phyloP scores from a whole-genome alignment of 2,797 vertebrate genomes.

The Acanthopagrus latus region DNA sequence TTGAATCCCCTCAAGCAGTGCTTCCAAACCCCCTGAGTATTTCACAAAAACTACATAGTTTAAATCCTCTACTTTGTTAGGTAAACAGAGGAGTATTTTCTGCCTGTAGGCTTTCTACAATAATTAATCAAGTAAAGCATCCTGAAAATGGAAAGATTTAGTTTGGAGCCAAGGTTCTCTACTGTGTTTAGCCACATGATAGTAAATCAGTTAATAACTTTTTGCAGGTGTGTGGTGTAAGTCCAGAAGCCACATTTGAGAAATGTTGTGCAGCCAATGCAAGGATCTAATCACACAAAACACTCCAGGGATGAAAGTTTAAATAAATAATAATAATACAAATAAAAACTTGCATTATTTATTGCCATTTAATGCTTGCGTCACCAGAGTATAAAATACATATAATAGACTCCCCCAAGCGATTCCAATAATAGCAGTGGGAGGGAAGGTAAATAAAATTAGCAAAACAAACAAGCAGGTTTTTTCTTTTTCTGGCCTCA shows the following conservation, averaged over 20 bases:
- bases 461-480: constrained; percentile 43
- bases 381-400: constrained; percentile 26
- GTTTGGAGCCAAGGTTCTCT: not conserved
- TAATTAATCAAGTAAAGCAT: constrained; percentile 46
- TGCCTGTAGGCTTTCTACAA: constrained; percentile 36
- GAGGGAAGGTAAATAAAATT: constrained; percentile 59
- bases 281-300: constrained; percentile 13
- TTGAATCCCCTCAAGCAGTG: constrained; percentile 39
- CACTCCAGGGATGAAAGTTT: constrained; percentile 15
- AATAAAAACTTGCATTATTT: not conserved
- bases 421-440: constrained; percentile 37
- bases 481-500: constrained; percentile 30
- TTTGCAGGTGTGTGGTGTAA: not conserved
- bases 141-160: constrained; percentile 25
- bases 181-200: not conserved
- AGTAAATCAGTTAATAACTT: not conserved
- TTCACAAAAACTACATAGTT: constrained; percentile 45
- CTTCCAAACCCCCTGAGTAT: constrained; percentile 28
- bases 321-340: constrained; percentile 2
- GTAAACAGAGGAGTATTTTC: constrained; percentile 57
- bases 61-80: constrained; percentile 55
- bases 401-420: constrained; percentile 34
- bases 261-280: not conserved
- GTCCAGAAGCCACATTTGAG: constrained; percentile 1
- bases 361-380: constrained; percentile 32